Evolutionary conservation across 2,797 vertebrate species (phyloP).

Genomic region (Microctenopoma lineatum): DNA sequence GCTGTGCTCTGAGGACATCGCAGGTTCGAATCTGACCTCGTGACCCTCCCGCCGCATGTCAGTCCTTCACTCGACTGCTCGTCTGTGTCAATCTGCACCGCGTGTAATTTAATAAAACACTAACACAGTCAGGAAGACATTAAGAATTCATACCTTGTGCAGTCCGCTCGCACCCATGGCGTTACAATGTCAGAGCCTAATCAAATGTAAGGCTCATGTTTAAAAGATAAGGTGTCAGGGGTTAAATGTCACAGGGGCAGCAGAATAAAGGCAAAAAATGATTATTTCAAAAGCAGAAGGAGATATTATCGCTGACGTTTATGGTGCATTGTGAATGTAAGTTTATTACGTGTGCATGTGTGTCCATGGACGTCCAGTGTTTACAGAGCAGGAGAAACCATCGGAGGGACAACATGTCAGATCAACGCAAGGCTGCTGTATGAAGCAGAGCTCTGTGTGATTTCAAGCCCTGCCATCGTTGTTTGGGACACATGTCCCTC

Average conservation of each 20-base stretch:
- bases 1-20: conserved; percentile 16
- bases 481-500: conserved; percentile 9
- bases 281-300: conserved; percentile 45
- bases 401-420: conserved; percentile 12
- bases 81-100: conserved; percentile 1
- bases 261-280: conserved; percentile 37
- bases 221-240: conserved; percentile 69
- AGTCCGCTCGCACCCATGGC: conserved; percentile 30
- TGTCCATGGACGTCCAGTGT: conserved; percentile 11
- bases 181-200: conserved; percentile 31
- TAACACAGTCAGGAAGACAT: conserved; percentile 38
- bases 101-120: conserved; percentile 42
- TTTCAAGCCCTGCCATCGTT: conserved; percentile 3
- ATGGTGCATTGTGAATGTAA: conserved; percentile 44
- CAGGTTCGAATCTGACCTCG: conserved; percentile 39
- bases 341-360: conserved; percentile 29
- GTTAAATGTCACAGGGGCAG: conserved; percentile 54
- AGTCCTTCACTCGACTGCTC: conserved; percentile 14
- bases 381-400: conserved; percentile 21
- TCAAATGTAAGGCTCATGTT: conserved; percentile 70
- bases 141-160: conserved; percentile 45
- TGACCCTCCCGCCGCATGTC: conserved; percentile 28
- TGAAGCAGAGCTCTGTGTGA: neutral
- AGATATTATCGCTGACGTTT: conserved; percentile 41
- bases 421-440: conserved; percentile 17